phyloP scores from a whole-genome alignment of 2,113 vertebrate species.

The Elachura formosa region DNA sequence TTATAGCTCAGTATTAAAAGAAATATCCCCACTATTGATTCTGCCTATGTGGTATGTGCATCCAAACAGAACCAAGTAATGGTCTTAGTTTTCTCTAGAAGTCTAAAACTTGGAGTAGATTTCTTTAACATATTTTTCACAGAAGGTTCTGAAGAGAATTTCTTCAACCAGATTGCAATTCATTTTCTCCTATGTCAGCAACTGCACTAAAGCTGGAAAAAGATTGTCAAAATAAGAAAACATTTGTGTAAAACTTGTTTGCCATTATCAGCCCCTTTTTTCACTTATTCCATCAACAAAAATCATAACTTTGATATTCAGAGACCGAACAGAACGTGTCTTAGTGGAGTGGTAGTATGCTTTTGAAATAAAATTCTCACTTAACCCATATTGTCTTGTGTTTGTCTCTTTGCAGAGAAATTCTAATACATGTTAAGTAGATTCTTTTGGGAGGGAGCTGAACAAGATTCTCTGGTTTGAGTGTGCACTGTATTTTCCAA shows the following conservation, averaged over 20 bases:
- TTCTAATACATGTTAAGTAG: background rate
- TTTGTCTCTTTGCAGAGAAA: background rate
- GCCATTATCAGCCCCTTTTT: background rate
- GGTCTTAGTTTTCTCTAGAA: background rate
- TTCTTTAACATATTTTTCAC: background rate
- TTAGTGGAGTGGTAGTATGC: background rate
- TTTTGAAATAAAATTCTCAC: background rate
- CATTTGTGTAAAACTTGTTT: background rate
- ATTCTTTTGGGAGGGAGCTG: background rate
- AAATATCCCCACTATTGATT: background rate
- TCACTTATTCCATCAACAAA: background rate
- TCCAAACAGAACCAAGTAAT: background rate
- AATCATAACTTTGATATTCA: background rate
- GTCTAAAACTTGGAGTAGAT: background rate
- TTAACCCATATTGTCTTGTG: background rate
- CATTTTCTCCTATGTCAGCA: background rate
- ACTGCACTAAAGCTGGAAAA: background rate
- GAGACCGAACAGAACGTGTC: background rate
- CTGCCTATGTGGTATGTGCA: background rate
- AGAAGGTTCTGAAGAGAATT: background rate
- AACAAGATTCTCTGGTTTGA: background rate
- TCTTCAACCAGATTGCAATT: background rate
- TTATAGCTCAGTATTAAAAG: background rate
- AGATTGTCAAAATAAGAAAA: background rate
- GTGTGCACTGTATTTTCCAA: background rate